These are phyloP conservation scores for Drosophila kambysellisi DNA, from an alignment of 2,888 invertebrate genomes.

Conservation along the genomic window DNA sequence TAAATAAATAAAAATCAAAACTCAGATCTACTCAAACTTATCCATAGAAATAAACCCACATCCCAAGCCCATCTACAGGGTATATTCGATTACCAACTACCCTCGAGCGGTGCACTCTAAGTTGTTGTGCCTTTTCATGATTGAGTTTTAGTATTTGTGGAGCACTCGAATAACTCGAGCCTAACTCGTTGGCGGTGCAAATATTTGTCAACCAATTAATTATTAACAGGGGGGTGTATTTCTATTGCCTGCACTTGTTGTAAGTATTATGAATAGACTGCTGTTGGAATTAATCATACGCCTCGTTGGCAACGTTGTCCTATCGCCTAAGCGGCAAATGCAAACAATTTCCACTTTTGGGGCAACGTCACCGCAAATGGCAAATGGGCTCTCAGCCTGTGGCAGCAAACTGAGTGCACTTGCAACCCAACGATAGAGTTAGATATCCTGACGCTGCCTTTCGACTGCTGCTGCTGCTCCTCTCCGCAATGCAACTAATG, in stretches of 20 bases:
- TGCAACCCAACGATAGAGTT: constrained; percentile 8
- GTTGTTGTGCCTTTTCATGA: neutral
- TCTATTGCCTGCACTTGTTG: constrained; percentile 35
- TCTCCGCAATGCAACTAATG: constrained; percentile 53
- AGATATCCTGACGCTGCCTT: constrained; percentile 19
- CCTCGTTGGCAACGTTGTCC: constrained; percentile 43
- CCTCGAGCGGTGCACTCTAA: neutral
- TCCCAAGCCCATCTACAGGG: neutral
- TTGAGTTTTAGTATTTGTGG: constrained; percentile 49
- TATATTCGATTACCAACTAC: neutral
- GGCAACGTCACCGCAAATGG: constrained; percentile 34
- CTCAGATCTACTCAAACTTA: neutral
- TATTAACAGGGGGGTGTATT: constrained; percentile 52
- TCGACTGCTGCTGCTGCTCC: constrained; percentile 13
- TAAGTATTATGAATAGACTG: constrained; percentile 26
- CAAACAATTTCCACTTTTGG: constrained; percentile 38
- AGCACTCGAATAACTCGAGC: constrained; percentile 53
- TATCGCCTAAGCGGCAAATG: constrained; percentile 20
- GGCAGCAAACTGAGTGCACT: constrained; percentile 46
- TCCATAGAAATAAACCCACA: neutral
- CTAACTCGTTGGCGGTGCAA: constrained; percentile 59
- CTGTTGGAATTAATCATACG: constrained; percentile 68
- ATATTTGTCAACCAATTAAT: constrained; percentile 77
- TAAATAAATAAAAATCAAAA: too few species aligned
- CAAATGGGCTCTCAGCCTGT: constrained; percentile 39